These are phyloP conservation scores for Thymallus thymallus DNA, from an alignment of 2,113 vertebrate species.

Conservation along the genomic window DNA sequence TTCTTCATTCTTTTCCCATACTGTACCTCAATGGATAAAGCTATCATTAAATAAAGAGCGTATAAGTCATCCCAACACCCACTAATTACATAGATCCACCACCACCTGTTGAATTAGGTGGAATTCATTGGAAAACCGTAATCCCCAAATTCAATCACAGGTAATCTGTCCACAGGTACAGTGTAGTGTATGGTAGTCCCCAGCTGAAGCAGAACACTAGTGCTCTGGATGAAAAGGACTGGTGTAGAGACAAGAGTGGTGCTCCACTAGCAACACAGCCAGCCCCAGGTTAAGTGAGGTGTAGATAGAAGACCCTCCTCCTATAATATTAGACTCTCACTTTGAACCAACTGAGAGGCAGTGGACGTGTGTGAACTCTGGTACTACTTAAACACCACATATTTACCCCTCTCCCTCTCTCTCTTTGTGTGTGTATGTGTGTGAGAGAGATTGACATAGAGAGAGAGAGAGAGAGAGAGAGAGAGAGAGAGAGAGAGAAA, in stretches of 20 bases:
- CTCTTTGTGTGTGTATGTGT: too few relatives aligned
- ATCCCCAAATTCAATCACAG: not conserved
- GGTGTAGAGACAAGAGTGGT: conserved; percentile 39
- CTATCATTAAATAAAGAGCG: not conserved
- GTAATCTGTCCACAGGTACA: not conserved
- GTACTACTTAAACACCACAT: conserved; percentile 25
- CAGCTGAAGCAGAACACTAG: conserved; percentile 21
- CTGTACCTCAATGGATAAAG: not conserved
- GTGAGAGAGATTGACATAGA: too few relatives aligned
- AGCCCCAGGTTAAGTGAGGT: conserved; percentile 38
- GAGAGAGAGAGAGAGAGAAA: too few relatives aligned
- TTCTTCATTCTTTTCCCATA: not conserved
- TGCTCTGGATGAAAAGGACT: conserved; percentile 38
- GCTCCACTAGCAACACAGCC: conserved; percentile 34
- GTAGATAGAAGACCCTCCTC: conserved; percentile 30
- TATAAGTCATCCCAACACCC: not conserved
- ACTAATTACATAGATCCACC: not conserved
- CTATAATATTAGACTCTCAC: conserved; percentile 24
- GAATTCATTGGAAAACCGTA: not conserved
- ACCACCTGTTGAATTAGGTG: too few relatives aligned
- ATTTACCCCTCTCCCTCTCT: conserved; percentile 40
- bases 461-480: too few relatives aligned
- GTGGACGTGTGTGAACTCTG: conserved; percentile 3
- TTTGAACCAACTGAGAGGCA: conserved; percentile 37
- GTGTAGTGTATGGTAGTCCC: conserved; percentile 4